These are phyloP conservation scores for Sinodicranocentrus sp. DNA, from an alignment of 2,888 invertebrate species.

Conservation along the genomic window DNA sequence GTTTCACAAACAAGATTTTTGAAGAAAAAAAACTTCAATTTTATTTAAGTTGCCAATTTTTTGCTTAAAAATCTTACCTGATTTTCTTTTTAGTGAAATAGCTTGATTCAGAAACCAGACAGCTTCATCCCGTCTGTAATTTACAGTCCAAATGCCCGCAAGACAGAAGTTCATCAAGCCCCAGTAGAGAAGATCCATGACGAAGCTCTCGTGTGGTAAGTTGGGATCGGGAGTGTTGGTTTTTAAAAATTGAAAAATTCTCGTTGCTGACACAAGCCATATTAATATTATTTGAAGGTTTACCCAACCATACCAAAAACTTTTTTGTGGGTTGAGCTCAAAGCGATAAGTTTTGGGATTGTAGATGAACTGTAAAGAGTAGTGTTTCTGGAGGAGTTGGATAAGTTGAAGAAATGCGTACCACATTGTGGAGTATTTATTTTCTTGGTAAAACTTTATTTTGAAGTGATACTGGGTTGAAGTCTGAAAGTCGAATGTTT, in stretches of 20 bases:
- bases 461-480: too few relatives aligned
- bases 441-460: too few relatives aligned
- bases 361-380: conserved; percentile 7
- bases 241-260: not conserved
- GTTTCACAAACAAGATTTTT: not conserved
- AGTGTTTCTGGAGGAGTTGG: not conserved
- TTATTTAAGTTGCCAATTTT: too few relatives aligned
- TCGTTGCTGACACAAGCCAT: not conserved
- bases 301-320: conserved; percentile 2
- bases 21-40: not conserved
- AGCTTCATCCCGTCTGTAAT: not conserved
- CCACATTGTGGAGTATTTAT: conserved; percentile 26
- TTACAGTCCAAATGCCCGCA: not conserved
- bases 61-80: too few relatives aligned
- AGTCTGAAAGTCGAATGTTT: too few relatives aligned
- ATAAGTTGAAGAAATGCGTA: conserved; percentile 31
- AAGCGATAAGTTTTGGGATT: not conserved
- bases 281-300: conserved; percentile 2
- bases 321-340: not conserved
- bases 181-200: conserved; percentile 37
- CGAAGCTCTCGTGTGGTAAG: conserved; percentile 21
- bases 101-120: conserved; percentile 28
- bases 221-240: not conserved
- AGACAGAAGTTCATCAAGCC: not conserved
- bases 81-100: too few relatives aligned